Conservation (phyloP, 2,888 invertebrate species). For the Drosophila borealis region DNA sequence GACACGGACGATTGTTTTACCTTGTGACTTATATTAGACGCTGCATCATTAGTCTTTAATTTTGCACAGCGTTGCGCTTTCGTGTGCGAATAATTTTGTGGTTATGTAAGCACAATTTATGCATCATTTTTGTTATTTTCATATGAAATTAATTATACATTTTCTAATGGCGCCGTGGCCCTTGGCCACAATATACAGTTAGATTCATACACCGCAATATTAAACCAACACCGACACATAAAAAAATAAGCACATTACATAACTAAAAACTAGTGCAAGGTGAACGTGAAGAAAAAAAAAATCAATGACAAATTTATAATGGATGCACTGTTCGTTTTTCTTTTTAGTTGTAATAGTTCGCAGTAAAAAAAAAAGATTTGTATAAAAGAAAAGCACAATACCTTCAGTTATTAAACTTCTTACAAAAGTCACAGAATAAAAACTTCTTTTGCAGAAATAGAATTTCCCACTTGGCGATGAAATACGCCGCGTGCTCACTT, state of each 20-base stretch:
- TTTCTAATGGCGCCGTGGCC: conserved; percentile 6
- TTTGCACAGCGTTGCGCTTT: conserved; percentile 15
- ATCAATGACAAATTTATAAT: conserved; percentile 67
- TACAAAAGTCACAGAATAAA: conserved; percentile 84
- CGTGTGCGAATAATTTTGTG: conserved; percentile 32
- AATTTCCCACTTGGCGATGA: conserved; percentile 80
- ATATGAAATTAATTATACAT: conserved; percentile 2
- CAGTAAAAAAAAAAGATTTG: conserved; percentile 22
- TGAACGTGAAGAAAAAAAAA: conserved; percentile 72
- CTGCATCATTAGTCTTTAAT: conserved; percentile 12
- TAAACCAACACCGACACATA: conserved; percentile 66
- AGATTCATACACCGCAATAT: conserved; percentile 24
- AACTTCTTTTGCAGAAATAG: conserved; percentile 83
- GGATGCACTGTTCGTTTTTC: conserved; percentile 47
- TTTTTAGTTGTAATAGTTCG: conserved; percentile 10
- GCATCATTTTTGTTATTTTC: conserved; percentile 11
- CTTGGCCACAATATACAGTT: conserved; percentile 14
- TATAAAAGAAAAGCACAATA: conserved; percentile 72
- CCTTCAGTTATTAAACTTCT: conserved; percentile 82
- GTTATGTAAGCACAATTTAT: conserved; percentile 67
- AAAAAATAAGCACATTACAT: conserved; percentile 74
- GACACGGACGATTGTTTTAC: conserved; percentile 38
- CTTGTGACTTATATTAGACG: conserved; percentile 47
- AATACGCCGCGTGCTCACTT: conserved; percentile 84
- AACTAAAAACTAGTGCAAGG: conserved; percentile 72